A percentile compares a stretch with the other conserved stretches of the same genome.
Conservation (phyloP, 2,888 invertebrate species). For the Hypena proboscidalis region DNA sequence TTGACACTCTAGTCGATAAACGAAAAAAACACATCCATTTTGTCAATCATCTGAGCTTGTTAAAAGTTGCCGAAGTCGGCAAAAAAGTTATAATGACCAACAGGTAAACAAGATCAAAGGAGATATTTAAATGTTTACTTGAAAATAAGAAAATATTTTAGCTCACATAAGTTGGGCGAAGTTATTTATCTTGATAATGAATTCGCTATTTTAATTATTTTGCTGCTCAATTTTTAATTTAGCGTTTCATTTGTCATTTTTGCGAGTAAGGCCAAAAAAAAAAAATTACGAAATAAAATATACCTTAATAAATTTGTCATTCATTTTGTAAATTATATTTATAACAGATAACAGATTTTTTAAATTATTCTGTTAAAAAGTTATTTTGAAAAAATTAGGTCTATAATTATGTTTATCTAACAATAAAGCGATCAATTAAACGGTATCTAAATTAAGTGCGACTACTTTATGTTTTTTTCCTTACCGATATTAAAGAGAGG, state of each 20-base stretch:
- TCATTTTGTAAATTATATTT: too few species aligned
- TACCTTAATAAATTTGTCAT: too few species aligned
- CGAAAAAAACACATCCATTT: constrained; percentile 31
- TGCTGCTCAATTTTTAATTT: not conserved
- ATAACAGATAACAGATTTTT: too few species aligned
- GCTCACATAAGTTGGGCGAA: constrained; percentile 2
- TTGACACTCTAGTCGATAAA: constrained; percentile 30
- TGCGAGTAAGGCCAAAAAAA: too few species aligned
- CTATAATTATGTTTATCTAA: too few species aligned
- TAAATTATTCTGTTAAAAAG: too few species aligned
- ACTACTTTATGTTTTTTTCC: constrained; percentile 32
- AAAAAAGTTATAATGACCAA: constrained; percentile 42
- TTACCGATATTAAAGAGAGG: constrained; percentile 34
- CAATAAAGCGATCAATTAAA: constrained; percentile 29
- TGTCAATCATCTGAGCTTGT: constrained; percentile 44
- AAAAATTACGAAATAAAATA: too few species aligned
- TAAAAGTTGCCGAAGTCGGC: constrained; percentile 36
- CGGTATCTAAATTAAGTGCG: constrained; percentile 29
- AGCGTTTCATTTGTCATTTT: too few species aligned
- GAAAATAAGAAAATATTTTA: constrained; percentile 23
- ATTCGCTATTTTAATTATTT: not conserved
- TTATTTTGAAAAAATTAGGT: too few species aligned
- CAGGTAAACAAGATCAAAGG: constrained; percentile 44
- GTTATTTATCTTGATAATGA: not conserved
- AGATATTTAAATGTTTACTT: constrained; percentile 41